Conservation (phyloP, 1,140 invertebrate genomes). For the Ptiloglossa arizonensis region DNA sequence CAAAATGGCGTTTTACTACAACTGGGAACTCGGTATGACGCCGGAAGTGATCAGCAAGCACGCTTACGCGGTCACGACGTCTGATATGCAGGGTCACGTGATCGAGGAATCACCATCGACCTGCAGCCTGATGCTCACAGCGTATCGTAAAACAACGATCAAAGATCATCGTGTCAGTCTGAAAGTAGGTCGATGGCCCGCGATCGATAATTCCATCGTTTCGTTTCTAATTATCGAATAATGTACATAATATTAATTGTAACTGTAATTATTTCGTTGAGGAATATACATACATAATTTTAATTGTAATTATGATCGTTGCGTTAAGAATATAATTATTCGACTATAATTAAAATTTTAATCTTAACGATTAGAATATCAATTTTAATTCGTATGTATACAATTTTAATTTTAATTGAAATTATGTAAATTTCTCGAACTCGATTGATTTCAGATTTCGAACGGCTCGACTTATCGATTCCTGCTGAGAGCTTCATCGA, state of each 20-base stretch:
- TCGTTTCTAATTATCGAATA: no score
- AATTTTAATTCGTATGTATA: no score
- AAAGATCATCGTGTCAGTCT: conserved; percentile 61
- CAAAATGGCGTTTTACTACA: conserved; percentile 74
- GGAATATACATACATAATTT: no score
- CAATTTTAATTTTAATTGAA: no score
- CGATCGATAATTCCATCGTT: neutral
- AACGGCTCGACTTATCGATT: conserved; percentile 77
- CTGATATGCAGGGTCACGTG: conserved; percentile 67
- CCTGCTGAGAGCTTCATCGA: conserved; percentile 68
- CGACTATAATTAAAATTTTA: no score
- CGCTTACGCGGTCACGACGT: conserved; percentile 52
- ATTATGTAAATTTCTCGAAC: neutral
- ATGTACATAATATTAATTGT: no score
- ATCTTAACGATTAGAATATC: no score
- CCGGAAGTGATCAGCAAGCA: conserved; percentile 53
- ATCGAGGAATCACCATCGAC: conserved; percentile 30
- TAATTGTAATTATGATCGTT: no score
- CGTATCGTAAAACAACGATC: conserved; percentile 52
- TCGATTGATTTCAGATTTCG: conserved; percentile 70
- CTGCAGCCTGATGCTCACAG: conserved; percentile 54
- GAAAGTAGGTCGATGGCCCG: conserved; percentile 65
- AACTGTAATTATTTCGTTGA: no score
- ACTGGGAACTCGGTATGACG: conserved; percentile 71
- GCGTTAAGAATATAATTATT: no score